Percentiles rank a stretch among this genome's conserved stretches.
phyloP scores from a whole-genome alignment of 2,888 invertebrate genomes.

The Epinotia nisella region DNA sequence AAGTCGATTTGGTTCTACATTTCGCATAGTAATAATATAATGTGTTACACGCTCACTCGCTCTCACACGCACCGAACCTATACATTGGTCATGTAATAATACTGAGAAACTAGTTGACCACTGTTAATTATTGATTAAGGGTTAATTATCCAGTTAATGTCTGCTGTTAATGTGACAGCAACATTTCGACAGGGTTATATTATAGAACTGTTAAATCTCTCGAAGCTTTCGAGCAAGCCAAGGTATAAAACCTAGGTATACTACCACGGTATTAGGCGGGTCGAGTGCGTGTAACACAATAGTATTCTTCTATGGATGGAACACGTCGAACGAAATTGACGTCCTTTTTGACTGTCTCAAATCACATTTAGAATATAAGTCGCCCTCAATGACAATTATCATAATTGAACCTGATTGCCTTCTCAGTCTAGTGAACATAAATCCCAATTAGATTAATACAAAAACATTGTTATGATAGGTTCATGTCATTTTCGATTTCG shows the following conservation, averaged over 20 bases:
- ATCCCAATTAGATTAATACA: slow-evolving; percentile 19
- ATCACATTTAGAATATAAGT: neutral
- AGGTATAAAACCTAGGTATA: too few relatives aligned
- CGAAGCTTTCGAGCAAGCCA: neutral
- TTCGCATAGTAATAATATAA: neutral
- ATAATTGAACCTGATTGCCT: slow-evolving; percentile 35
- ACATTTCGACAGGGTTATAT: neutral
- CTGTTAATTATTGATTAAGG: too few relatives aligned
- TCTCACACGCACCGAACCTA: too few relatives aligned
- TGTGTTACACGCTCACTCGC: neutral
- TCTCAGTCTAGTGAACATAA: slow-evolving; percentile 12
- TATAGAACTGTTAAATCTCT: neutral
- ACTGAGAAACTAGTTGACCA: too few relatives aligned
- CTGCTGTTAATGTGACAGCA: neutral
- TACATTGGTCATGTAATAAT: too few relatives aligned
- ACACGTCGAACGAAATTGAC: neutral
- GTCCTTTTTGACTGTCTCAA: neutral
- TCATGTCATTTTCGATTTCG: neutral
- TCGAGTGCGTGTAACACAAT: neutral
- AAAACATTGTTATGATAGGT: slow-evolving; percentile 7
- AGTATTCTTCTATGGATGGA: neutral
- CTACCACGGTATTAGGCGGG: too few relatives aligned
- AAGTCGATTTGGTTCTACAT: slow-evolving; percentile 1
- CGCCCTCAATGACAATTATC: slow-evolving; percentile 25
- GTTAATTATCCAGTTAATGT: neutral